Base-by-base conservation (phyloP, 2,797 vertebrate species). In the Pseudotriccus pelzelni region DNA sequence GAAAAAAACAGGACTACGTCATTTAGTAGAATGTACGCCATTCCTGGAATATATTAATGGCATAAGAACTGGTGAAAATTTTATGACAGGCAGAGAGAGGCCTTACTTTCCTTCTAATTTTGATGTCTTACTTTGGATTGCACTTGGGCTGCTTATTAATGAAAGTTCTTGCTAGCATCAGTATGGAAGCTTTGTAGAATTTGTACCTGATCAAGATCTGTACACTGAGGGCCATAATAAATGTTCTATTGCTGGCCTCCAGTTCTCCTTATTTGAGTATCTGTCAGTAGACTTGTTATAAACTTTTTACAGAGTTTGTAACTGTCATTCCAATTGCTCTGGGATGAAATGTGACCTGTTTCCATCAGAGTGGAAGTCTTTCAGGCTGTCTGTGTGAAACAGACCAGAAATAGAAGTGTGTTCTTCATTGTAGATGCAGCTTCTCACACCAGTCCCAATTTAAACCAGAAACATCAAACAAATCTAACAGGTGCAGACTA, bases 381-480 rank as follows among this genome's bases (percentile, higher is more conserved):
- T 63, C 75, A 62, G 91, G 47, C 81, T 87, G 75, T 28, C 69
- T 78, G 70, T 78, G 84, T 44, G 62, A 94, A 95, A 64, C 18
- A 39, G 75, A 85, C 64, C 70, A 73, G 67, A 96, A 90, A 84
- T 30, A 93, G 69, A 88, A 94, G 44, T 6, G 24, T 43, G 19
- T 5, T 70, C 72, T 85, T 88, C 90, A 90, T 64, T 93, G 67
- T 52, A 79, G 67, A 92, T 73, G 44, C 36, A 50, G 50, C 84
- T 90, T 85, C 72, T 92, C 87, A 76, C 63, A 90, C 47, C 81
- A 77, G 41, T 56, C 15, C 56, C 44, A 70, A 83, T 85, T 89
- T 87, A 91, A 84, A 91, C 39, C 56, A 93, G 73, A 93, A 93
- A 69, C 84, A 76, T 32, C 52, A 92, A 89, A 76, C 36, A 90